Percentiles rank a stretch among this genome's conserved stretches.
Conservation (phyloP, 2,888 invertebrate species). For the Belgica antarctica region DNA sequence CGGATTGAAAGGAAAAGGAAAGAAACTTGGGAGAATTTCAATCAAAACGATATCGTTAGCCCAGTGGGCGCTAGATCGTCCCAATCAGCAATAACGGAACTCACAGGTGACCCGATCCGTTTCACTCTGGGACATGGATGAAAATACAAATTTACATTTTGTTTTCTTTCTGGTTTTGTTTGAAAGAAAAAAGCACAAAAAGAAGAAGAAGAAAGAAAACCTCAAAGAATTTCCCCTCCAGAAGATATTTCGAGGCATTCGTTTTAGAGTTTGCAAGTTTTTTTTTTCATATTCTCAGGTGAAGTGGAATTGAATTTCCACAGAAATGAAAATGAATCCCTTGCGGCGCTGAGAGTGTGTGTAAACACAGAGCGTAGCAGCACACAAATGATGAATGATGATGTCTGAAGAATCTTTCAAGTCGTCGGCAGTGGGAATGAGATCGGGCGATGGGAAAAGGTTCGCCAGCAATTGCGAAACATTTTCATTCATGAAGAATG, state of each 20-base stretch:
- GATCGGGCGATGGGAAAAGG: background rate
- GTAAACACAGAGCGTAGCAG: slow-evolving; percentile 1
- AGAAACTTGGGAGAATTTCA: no score
- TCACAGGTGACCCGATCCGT: no score
- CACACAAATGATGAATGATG: slow-evolving; percentile 20
- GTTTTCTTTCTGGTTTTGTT: background rate
- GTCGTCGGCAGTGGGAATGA: no score
- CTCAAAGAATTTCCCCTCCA: background rate
- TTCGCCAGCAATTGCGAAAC: background rate
- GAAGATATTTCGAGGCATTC: background rate
- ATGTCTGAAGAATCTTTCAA: background rate
- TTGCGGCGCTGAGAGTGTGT: background rate
- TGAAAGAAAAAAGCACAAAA: no score
- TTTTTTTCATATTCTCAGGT: no score
- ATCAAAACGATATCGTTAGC: background rate
- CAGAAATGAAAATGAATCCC: background rate
- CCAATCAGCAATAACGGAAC: no score
- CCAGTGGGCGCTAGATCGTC: background rate
- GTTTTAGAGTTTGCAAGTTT: no score
- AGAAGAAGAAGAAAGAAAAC: no score
- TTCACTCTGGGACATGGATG: background rate
- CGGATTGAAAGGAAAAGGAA: background rate
- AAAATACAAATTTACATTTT: background rate
- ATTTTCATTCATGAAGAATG: background rate
- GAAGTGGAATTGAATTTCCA: background rate